A percentile compares a stretch with the other conserved stretches of the same genome.
Conservation (phyloP, 2,888 invertebrate genomes). For the Gandaritis pyraliata region DNA sequence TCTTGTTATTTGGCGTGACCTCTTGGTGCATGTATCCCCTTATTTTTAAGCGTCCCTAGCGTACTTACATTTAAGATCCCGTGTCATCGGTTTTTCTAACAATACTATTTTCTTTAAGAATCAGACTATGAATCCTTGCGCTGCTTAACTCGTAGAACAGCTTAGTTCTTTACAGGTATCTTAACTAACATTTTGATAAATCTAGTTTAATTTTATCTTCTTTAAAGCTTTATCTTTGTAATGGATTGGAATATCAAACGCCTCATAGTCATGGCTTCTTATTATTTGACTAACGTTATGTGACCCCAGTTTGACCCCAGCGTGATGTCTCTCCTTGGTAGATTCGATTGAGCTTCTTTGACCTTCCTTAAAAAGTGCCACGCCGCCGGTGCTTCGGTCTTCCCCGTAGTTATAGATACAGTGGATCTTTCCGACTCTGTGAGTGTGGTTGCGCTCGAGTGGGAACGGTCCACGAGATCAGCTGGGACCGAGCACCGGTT, state of each 20-base stretch:
- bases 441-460: not conserved
- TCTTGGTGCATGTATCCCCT: constrained; percentile 82
- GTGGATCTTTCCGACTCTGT: constrained; percentile 17
- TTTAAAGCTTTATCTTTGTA: constrained; percentile 72
- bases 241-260: constrained; percentile 62
- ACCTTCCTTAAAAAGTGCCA: constrained; percentile 51
- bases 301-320: constrained; percentile 58
- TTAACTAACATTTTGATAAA: constrained; percentile 53
- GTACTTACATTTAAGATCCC: constrained; percentile 53
- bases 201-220: constrained; percentile 52
- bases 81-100: constrained; percentile 52
- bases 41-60: constrained; percentile 67
- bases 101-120: constrained; percentile 55
- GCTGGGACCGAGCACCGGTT: constrained; percentile 69
- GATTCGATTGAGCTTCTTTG: constrained; percentile 45
- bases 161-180: constrained; percentile 69
- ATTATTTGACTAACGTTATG: constrained; percentile 61
- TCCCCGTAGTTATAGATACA: constrained; percentile 47
- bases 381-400: constrained; percentile 64
- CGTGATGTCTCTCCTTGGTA: constrained; percentile 53
- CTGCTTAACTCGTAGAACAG: constrained; percentile 69
- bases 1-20: constrained; percentile 81
- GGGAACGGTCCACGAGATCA: constrained; percentile 18
- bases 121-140: constrained; percentile 52
- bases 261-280: constrained; percentile 75